Evolutionary conservation across 1,140 invertebrate species (phyloP), one percentile per base, ranked within the genome.

Genomic region (Diorhabda sublineata): DNA sequence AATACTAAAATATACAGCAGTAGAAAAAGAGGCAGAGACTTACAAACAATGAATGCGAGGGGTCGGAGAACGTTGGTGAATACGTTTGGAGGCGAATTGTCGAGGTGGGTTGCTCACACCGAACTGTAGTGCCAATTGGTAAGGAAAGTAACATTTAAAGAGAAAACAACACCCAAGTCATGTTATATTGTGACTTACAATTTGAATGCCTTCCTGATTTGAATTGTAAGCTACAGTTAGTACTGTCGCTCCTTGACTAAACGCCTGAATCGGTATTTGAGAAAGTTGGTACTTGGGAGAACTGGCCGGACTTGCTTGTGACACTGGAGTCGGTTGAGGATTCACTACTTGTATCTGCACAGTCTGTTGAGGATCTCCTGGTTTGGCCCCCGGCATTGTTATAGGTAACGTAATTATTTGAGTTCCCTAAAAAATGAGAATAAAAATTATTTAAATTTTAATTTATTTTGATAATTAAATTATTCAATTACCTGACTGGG

Each of bases 331-430:
- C 47, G 67, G 71, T 44, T 70, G 70, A 6, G 76, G 73, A 73
- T 78, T 79, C 6, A 77, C 77, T 58, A 92, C 90, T 78, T 91
- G 90, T 60, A 92, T 92, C 79, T 92, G 91, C 9, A 92, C 87
- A 5, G 89, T 90, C 72, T 90, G 89, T 74, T 90, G 89, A 26
- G 89, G 88, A 75, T 87, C 86, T 69, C 85, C 90, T 75, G 91
- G 90, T 76, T 92, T 92, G 3, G 86, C 82, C 3, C 89, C 90
- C 5, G 89, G 90, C 75, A 92, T 85, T 2, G 88, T 87, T 67
- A 92, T 91, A 5, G 91, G 91, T 74, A 92, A 77, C 3, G 90
- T 90, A 66, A 92, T 90, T 44, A 92, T 85, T 70, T 88, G 86
- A 73, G 86, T 86, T 58, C 83, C 82, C 65, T 67, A n/a, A 47